Percentiles rank a stretch among this genome's conserved stretches.
Evolutionary conservation across 1,140 invertebrate genomes (phyloP).

Genomic region (Caenorhabditis inopinata): DNA sequence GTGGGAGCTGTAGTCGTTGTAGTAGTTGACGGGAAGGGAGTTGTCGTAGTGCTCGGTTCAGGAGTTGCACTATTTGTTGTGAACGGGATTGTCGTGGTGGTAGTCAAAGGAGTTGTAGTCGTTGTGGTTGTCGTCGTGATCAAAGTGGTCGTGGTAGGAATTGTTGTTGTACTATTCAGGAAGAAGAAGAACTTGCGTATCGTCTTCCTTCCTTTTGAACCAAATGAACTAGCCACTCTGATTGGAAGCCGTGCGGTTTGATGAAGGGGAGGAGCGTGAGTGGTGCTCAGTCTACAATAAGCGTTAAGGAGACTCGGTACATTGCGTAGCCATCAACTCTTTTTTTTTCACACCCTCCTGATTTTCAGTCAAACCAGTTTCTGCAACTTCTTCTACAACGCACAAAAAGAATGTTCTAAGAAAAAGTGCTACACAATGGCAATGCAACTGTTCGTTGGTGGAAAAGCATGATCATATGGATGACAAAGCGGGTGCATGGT

Average conservation of each 20-base stretch:
- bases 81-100: neutral
- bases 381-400: slow-evolving; percentile 13
- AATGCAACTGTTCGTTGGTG: slow-evolving; percentile 20
- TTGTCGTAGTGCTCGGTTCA: neutral
- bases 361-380: neutral
- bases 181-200: slow-evolving; percentile 12
- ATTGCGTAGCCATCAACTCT: too few relatives aligned
- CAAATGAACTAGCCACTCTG: slow-evolving; percentile 8
- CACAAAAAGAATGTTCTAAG: too few relatives aligned
- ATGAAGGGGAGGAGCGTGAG: neutral
- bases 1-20: neutral
- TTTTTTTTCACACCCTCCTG: neutral
- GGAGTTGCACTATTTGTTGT: neutral
- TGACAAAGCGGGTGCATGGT: neutral
- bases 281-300: slow-evolving; percentile 23
- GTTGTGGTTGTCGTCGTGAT: neutral
- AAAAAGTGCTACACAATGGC: neutral
- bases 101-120: neutral
- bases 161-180: slow-evolving; percentile 8
- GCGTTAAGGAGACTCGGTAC: neutral
- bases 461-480: neutral
- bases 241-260: neutral
- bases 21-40: neutral
- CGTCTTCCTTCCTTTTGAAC: neutral
- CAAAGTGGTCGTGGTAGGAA: neutral